Base-by-base conservation (phyloP, 1,140 invertebrate species). In the Batillaria attramentaria region DNA sequence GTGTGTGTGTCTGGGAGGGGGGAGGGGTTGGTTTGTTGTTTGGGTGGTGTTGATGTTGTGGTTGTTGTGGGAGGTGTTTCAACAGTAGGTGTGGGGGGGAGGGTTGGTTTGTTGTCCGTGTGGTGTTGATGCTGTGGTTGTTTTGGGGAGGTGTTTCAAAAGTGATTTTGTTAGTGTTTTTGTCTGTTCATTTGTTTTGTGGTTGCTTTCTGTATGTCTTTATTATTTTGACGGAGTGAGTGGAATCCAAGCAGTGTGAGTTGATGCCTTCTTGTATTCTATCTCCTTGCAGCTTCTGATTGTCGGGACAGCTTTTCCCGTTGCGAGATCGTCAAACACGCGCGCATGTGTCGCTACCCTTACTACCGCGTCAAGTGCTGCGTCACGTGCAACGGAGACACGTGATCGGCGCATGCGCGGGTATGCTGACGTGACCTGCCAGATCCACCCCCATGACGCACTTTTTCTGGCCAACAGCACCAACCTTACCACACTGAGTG, bases 291-390 rank as follows among this genome's bases (percentile, higher is more conserved):
- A 43, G 68, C 24, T 31, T 70, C 68, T 5, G 50, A 73, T 37
- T 82, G 83, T 50, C 68, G 37, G 35, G 83, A 84, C 70, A 54
- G 33, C 16, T 80, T 80, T 54, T 43, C 62, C 1, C 78, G 77
- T 43, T 84, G 83, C 42, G 39, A 66, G 35, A 37, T 84, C 33
- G 83, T 84, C 3, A 70, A 68, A 43, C 75, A 77, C 62, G 83
- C 83, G 10, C 54, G 83, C 16, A 69, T 84, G 68, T 84, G 83
- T 50, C 72, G 77, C 20, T 84, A 80, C 74, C 33, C 41, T 5
- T 84, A 80, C 43, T 84, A 82, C 77, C 43, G 74, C 37, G 76
- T 77, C 43, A 79, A 79, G 54, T 84, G 83, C 41, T 84, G 83
- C 54, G 72, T 54, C 69, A 82, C 83, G 31, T 84, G 83, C 50